Evolutionary conservation across 2,888 invertebrate species (phyloP).

Genomic region (Macrostomum cliftonense): DNA sequence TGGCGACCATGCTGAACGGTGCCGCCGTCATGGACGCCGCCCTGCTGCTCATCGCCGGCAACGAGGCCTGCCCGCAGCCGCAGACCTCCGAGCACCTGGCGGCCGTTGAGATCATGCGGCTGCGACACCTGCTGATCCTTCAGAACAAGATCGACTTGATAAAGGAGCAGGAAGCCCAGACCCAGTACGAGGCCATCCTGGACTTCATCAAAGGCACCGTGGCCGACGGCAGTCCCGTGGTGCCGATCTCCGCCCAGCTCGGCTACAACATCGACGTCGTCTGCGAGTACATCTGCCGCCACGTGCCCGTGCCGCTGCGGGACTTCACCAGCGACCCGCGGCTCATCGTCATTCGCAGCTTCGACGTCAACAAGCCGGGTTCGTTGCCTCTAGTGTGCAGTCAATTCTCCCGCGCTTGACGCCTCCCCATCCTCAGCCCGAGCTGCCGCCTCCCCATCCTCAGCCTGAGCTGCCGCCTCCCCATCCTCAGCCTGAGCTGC

Average conservation of each 20-base stretch:
- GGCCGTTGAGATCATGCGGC: conserved; percentile 97
- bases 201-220: conserved; percentile 52
- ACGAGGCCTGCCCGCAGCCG: conserved; percentile 96
- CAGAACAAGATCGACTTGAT: conserved; percentile 99
- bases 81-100: conserved; percentile 98
- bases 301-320: conserved; percentile 81
- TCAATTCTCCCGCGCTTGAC: too few relatives aligned
- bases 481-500: too few relatives aligned
- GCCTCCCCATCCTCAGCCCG: too few relatives aligned
- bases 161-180: conserved; percentile 90
- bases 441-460: too few relatives aligned
- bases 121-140: conserved; percentile 89
- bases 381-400: too few relatives aligned
- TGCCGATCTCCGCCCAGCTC: conserved; percentile 94
- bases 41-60: conserved; percentile 59
- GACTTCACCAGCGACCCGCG: conserved; percentile 86
- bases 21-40: conserved; percentile 99
- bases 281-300: conserved; percentile 93
- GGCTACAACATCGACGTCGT: conserved; percentile 98
- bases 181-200: conserved; percentile 59
- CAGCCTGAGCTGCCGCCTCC: too few relatives aligned
- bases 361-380: conserved; percentile 99
- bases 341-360: conserved; percentile 65
- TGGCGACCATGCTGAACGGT: conserved; percentile 99
- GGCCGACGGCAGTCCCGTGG: conserved; percentile 89